Conservation (phyloP, 2,113 vertebrate genomes). For the Onychostoma macrolepis region DNA sequence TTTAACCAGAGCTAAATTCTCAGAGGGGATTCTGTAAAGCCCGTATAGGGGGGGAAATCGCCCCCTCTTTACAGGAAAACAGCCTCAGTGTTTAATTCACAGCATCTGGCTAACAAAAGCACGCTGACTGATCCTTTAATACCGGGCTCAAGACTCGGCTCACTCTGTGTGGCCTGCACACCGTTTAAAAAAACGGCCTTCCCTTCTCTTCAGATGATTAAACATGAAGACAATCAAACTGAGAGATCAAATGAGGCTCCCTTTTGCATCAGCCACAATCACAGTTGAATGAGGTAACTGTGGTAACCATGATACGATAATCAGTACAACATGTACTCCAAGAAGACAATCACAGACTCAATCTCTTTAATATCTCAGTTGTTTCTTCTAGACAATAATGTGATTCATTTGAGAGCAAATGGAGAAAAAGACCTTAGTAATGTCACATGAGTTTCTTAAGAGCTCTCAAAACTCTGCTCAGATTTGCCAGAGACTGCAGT, state of each 20-base stretch:
- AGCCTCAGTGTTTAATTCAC: conserved; percentile 47
- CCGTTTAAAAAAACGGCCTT: conserved; percentile 1
- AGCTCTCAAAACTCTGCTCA: neutral
- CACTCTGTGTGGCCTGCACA: conserved; percentile 23
- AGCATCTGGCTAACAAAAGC: conserved; percentile 49
- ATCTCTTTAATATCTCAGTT: neutral
- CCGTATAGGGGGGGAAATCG: conserved; percentile 24
- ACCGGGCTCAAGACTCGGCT: conserved; percentile 12
- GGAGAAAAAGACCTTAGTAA: neutral
- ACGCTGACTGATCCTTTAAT: conserved; percentile 33
- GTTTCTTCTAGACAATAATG: neutral
- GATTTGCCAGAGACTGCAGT: neutral
- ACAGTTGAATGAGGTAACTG: neutral
- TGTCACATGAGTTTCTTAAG: neutral
- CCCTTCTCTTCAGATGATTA: conserved; percentile 13
- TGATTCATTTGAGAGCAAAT: neutral
- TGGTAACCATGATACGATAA: neutral
- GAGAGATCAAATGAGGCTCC: neutral
- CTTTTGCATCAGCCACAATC: conserved; percentile 12
- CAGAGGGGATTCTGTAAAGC: conserved; percentile 10
- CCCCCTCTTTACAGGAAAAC: conserved; percentile 44
- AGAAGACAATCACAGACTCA: neutral
- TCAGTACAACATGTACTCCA: neutral
- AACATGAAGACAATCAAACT: conserved; percentile 33
- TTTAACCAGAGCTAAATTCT: conserved; percentile 22